Conservation (phyloP, 2,113 vertebrate genomes). For the Eclectus roratus region DNA sequence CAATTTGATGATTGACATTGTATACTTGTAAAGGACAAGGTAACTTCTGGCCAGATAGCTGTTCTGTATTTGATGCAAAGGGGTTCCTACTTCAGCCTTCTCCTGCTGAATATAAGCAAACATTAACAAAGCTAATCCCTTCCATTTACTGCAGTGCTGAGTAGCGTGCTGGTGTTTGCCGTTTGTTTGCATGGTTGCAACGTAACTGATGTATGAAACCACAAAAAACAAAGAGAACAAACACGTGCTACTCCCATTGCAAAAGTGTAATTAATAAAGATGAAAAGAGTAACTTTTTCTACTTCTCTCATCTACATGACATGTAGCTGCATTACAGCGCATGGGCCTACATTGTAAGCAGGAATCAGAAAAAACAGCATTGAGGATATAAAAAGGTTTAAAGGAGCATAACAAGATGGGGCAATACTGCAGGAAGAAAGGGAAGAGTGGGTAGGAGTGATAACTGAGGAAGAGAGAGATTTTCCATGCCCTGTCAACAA, state of each 20-base stretch:
- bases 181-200: not conserved
- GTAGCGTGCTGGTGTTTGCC: not conserved
- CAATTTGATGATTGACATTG: not conserved
- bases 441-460: not conserved
- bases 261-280: not conserved
- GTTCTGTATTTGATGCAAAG: not conserved
- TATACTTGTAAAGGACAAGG: rapidly evolving
- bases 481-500: not conserved
- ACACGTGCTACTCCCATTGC: too few relatives aligned
- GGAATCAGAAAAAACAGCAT: not conserved
- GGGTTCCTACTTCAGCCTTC: not conserved
- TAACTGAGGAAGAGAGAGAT: not conserved
- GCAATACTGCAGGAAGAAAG: not conserved
- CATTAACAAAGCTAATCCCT: not conserved
- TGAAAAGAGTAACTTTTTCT: not conserved
- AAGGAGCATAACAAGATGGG: not conserved
- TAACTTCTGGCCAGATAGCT: not conserved
- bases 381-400: not conserved
- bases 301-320: not conserved
- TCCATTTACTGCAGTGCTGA: not conserved
- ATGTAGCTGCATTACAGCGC: rapidly evolving
- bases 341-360: not conserved
- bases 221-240: rapidly evolving
- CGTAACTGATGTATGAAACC: rapidly evolving
- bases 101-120: not conserved